Evolutionary conservation across 2,888 invertebrate species (phyloP).

Genomic region (Agrotis clavis): DNA sequence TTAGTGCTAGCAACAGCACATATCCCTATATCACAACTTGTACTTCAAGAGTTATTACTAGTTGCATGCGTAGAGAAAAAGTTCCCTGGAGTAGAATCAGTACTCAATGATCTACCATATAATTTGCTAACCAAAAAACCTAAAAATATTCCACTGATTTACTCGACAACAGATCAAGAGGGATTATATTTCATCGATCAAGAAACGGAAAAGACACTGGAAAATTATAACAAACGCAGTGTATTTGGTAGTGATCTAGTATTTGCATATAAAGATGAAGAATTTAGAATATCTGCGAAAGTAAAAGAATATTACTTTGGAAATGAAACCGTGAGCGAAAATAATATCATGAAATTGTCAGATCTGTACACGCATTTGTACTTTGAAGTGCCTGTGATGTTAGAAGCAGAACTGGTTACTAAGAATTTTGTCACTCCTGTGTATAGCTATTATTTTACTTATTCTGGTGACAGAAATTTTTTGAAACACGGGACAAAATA

Average conservation of each 20-base stretch:
- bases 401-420: slow-evolving; percentile 76
- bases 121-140: slow-evolving; percentile 76
- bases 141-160: slow-evolving; percentile 75
- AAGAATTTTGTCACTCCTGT: slow-evolving; percentile 70
- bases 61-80: slow-evolving; percentile 81
- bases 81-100: slow-evolving; percentile 76
- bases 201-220: slow-evolving; percentile 69
- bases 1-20: slow-evolving; percentile 71
- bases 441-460: slow-evolving; percentile 82
- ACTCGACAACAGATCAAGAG: slow-evolving; percentile 81
- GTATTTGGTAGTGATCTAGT: slow-evolving; percentile 81
- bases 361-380: slow-evolving; percentile 81
- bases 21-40: slow-evolving; percentile 75
- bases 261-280: slow-evolving; percentile 76
- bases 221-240: slow-evolving; percentile 73
- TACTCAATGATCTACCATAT: slow-evolving; percentile 80
- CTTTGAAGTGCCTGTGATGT: slow-evolving; percentile 80
- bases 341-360: slow-evolving; percentile 77
- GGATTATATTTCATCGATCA: slow-evolving; percentile 72
- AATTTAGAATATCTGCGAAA: slow-evolving; percentile 62
- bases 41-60: slow-evolving; percentile 65
- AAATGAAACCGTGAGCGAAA: slow-evolving; percentile 79
- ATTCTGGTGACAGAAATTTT: slow-evolving; percentile 80
- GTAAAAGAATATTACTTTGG: slow-evolving; percentile 85
- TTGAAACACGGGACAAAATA: slow-evolving; percentile 74